Evolutionary conservation across 1,140 invertebrate genomes (phyloP), one percentile per base, ranked within the genome.

Genomic region (Drosophila pandora): DNA sequence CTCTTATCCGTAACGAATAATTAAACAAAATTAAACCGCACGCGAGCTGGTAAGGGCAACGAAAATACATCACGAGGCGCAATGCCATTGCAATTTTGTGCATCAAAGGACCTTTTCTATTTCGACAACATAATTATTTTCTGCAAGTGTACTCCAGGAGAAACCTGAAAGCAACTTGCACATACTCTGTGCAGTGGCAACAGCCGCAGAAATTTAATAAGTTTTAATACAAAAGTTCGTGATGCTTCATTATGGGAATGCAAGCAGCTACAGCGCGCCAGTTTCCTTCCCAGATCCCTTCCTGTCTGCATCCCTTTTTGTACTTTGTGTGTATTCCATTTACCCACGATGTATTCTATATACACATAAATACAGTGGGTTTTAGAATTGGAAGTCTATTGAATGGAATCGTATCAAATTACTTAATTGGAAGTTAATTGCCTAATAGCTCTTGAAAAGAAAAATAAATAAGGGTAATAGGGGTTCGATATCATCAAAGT

Each of bases 121-220:
- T 2, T 9, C 17, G 6, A 5, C 8, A 17, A 32, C 5, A 17
- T 17, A 17, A 17, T 17, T 0, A 3, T 32, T 69, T 70, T 69
- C 13, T 39, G 7, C 4, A 12, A 75, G 71, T 75, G 53, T 34
- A 75, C 54, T 63, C 47, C 39, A 3, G 8, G 1, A 52, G 39
- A 21, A 65, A 55, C 48, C 34, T 37, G 34, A 62, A 43, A 43
- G 10, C 41, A 43, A 43, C 41, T 17, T n/a, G n/a, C n/a, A 43
- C 41, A 49, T 43, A 7, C 41, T 21, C 60, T 53, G 23, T 45
- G 57, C 34, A 49, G 65, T 45, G 49, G 59, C 63, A 75, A 17
- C 58, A 79, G 54, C 80, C 60, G 60, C 75, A 71, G 58, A 82
- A 85, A 88, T 88, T 76, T 85, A 85, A 82, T 88, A 87, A 85